These are phyloP conservation scores for Microctenopoma lineatum DNA, from an alignment of 2,797 vertebrate genomes.

Conservation along the genomic window DNA sequence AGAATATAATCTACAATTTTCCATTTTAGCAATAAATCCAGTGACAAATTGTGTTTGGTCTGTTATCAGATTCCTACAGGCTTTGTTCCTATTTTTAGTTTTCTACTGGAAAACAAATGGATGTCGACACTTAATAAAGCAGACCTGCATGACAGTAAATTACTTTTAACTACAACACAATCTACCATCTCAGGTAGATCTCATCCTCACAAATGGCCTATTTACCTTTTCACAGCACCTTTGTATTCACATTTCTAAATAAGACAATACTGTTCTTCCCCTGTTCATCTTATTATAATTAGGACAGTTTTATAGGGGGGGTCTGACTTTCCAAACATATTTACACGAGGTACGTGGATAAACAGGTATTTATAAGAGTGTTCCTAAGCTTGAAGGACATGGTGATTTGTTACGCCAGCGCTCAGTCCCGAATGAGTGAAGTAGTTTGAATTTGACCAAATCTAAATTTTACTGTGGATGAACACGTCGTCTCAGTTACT, in stretches of 20 bases:
- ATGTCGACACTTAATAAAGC: constrained; percentile 76
- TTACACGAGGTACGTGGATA: no score
- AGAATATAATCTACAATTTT: constrained; percentile 68
- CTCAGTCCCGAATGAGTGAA: not conserved
- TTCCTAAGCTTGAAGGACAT: not conserved
- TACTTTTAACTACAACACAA: constrained; percentile 49
- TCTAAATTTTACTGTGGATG: constrained; percentile 2
- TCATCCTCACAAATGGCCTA: constrained; percentile 36
- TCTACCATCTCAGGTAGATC: constrained; percentile 56
- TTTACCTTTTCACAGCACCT: constrained; percentile 43
- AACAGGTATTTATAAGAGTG: no score
- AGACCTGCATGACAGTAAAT: constrained; percentile 67
- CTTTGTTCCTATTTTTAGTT: constrained; percentile 59
- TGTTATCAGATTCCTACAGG: constrained; percentile 67
- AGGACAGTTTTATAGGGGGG: not conserved
- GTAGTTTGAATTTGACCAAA: not conserved
- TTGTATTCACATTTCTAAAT: constrained; percentile 56
- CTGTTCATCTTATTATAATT: constrained; percentile 15
- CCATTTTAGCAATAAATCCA: constrained; percentile 73
- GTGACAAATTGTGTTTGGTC: constrained; percentile 54
- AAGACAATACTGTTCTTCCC: constrained; percentile 12
- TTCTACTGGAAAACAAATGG: constrained; percentile 75
- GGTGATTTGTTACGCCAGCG: not conserved
- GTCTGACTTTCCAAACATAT: not conserved
- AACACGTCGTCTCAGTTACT: constrained; percentile 26